Evolutionary conservation across 2,888 invertebrate genomes (phyloP).

Genomic region (Diaprepes abbreviatus): DNA sequence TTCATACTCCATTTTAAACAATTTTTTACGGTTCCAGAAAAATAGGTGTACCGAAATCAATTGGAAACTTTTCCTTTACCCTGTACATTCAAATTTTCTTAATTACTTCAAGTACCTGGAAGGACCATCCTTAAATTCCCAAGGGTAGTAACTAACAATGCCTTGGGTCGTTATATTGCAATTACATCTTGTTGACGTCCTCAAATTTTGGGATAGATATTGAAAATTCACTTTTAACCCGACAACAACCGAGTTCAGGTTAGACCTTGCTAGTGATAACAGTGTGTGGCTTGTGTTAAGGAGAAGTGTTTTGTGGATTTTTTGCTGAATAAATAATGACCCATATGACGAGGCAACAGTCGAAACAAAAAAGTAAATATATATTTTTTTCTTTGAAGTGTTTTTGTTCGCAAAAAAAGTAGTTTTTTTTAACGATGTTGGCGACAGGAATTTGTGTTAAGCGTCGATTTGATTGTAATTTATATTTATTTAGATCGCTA

Average conservation of each 20-base stretch:
- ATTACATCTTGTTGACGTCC: neutral
- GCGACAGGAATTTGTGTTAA: too few relatives aligned
- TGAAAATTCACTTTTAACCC: neutral
- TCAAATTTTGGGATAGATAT: neutral
- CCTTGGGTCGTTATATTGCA: neutral
- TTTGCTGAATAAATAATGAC: too few relatives aligned
- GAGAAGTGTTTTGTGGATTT: neutral
- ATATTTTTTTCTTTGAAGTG: neutral
- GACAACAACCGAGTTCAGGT: neutral
- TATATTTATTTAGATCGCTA: too few relatives aligned
- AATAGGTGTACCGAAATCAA: too few relatives aligned
- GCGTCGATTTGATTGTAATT: too few relatives aligned
- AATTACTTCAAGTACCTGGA: constrained; percentile 5
- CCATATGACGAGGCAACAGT: neutral
- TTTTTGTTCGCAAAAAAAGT: neutral
- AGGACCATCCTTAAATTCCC: constrained; percentile 39
- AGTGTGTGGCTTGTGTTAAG: neutral
- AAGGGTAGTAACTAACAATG: neutral
- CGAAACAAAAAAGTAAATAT: neutral
- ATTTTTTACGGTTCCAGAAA: too few relatives aligned
- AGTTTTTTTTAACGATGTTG: too few relatives aligned
- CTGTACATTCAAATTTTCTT: too few relatives aligned
- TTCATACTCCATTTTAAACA: too few relatives aligned
- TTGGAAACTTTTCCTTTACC: too few relatives aligned
- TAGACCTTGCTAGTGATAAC: too few relatives aligned